Evolutionary conservation across 1,140 invertebrate species (phyloP).

Genomic region (Ericerus pela): DNA sequence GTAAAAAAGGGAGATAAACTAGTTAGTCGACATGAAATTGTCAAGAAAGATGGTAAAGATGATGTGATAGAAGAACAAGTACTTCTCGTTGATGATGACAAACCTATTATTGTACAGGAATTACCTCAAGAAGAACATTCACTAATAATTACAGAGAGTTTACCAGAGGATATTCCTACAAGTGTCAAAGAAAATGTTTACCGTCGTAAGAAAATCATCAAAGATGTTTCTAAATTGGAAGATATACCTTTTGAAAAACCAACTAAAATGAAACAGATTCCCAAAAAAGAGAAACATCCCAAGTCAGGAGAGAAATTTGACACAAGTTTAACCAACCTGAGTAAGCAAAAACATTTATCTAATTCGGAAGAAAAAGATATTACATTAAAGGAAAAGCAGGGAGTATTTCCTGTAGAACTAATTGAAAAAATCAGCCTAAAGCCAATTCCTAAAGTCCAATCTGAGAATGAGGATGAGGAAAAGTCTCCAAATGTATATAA

Average conservation of each 20-base stretch:
- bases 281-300: conserved; percentile 21
- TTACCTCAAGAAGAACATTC: no score
- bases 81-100: no score
- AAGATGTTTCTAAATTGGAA: conserved; percentile 18
- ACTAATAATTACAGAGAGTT: no score
- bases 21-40: no score
- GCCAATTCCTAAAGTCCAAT: not conserved
- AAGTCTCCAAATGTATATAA: not conserved
- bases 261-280: conserved; percentile 23
- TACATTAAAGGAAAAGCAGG: conserved; percentile 6
- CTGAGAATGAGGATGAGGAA: not conserved
- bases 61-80: no score
- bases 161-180: no score
- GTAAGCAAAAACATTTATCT: conserved; percentile 29
- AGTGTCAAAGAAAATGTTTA: no score
- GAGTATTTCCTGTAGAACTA: not conserved
- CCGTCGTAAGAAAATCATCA: no score
- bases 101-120: no score
- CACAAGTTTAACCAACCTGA: conserved; percentile 31
- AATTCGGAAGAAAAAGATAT: conserved; percentile 25
- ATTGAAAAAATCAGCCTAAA: not conserved
- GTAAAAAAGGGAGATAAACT: no score
- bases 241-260: conserved; percentile 21
- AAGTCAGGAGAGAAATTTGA: conserved; percentile 27
- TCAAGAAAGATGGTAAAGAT: no score